These are phyloP conservation scores for Tolypeutes matacus DNA, from an alignment of 2,797 vertebrate species.

Conservation along the genomic window DNA sequence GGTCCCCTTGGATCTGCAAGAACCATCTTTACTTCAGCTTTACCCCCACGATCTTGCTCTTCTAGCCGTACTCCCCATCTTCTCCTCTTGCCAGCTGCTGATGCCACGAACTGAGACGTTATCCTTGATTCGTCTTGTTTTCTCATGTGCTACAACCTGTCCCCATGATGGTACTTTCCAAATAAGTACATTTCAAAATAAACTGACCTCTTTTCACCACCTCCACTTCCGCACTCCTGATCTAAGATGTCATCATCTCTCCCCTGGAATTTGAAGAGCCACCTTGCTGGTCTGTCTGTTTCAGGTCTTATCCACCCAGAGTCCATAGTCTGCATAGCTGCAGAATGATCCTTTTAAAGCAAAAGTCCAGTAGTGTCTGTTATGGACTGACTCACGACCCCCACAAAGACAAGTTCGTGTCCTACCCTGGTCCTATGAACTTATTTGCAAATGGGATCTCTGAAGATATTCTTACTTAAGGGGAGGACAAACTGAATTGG, in stretches of 20 bases:
- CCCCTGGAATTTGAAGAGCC: rapidly evolving
- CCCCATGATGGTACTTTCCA: rapidly evolving
- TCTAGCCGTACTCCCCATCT: rapidly evolving
- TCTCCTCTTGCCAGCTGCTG: no score
- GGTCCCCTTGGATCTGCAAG: rapidly evolving
- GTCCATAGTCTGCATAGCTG: not conserved
- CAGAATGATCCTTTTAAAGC: not conserved
- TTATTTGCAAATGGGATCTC: no score
- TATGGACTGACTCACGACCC: no score
- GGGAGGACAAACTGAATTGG: no score
- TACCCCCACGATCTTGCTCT: not conserved
- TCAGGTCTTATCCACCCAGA: rapidly evolving
- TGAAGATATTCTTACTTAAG: no score
- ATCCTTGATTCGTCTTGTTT: not conserved
- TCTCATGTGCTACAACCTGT: rapidly evolving
- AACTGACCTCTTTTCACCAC: no score
- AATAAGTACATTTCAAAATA: no score
- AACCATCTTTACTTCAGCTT: rapidly evolving
- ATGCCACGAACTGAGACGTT: rapidly evolving
- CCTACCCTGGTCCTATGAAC: no score
- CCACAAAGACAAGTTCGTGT: no score
- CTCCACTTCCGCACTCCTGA: rapidly evolving
- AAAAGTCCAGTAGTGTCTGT: no score
- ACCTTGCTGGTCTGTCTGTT: not conserved
- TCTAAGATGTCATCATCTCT: not conserved